A percentile compares a stretch with the other conserved stretches of the same genome.
Evolutionary conservation across 2,113 vertebrate species (phyloP).

Genomic region (Corythaeola cristata): DNA sequence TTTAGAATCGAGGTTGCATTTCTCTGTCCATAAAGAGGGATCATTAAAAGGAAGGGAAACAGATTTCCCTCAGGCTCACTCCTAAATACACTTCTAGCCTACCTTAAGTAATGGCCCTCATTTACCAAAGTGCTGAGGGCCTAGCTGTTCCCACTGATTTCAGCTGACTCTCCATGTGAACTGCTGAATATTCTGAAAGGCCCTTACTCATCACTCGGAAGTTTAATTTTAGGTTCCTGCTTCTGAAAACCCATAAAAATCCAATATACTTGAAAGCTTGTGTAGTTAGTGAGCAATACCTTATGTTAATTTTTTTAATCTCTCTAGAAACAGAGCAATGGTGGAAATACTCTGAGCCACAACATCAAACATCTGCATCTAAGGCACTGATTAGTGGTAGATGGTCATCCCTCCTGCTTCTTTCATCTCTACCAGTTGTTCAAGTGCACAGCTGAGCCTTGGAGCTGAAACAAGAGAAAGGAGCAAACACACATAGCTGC

Average conservation of each 20-base stretch:
- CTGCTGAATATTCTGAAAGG: not conserved
- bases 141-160: not conserved
- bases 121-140: slow-evolving; percentile 35
- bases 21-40: not conserved
- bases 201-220: slow-evolving; percentile 7
- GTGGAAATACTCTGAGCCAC: not conserved
- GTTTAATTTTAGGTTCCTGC: not conserved
- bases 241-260: not conserved
- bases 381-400: not conserved
- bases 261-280: not conserved
- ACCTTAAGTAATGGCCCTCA: slow-evolving; percentile 39
- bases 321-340: not conserved
- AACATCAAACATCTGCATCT: not conserved
- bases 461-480: not conserved
- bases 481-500: not conserved
- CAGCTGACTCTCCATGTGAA: not conserved
- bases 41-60: slow-evolving; percentile 2
- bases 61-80: slow-evolving; percentile 47
- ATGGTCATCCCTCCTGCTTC: not conserved
- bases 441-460: not conserved
- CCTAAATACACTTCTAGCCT: not conserved
- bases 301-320: not conserved
- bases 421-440: not conserved
- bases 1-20: not conserved
- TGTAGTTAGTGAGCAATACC: not conserved